A percentile compares a stretch with the other conserved stretches of the same genome.
These are phyloP conservation scores for Lumbricus terrestris DNA, from an alignment of 2,888 invertebrate species.

Conservation along the genomic window DNA sequence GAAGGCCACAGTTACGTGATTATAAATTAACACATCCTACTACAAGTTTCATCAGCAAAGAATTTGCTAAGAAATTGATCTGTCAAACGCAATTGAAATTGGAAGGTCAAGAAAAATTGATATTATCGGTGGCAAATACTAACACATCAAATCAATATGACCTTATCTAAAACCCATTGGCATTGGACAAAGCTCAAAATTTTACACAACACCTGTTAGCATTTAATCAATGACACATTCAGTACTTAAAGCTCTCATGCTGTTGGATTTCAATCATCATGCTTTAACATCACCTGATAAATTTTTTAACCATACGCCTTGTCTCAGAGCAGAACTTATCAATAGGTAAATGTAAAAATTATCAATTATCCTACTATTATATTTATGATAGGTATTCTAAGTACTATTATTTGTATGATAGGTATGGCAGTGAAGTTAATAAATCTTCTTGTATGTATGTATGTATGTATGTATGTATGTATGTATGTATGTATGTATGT, in stretches of 20 bases:
- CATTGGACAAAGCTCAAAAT: not conserved
- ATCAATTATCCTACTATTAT: too few relatives aligned
- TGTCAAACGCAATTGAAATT: too few relatives aligned
- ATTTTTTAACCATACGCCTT: not conserved
- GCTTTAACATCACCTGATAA: not conserved
- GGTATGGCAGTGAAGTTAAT: too few relatives aligned
- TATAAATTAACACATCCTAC: not conserved
- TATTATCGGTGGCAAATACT: not conserved
- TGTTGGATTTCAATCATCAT: not conserved
- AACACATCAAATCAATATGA: not conserved
- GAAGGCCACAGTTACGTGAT: not conserved
- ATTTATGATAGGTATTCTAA: too few relatives aligned
- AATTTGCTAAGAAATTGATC: not conserved
- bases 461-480: too few relatives aligned
- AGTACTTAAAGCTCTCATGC: not conserved
- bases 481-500: too few relatives aligned
- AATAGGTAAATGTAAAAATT: not conserved
- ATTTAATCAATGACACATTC: not conserved
- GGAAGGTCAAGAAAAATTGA: not conserved
- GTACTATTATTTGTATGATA: too few relatives aligned
- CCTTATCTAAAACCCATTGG: not conserved
- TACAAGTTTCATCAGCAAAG: not conserved
- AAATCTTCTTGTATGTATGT: too few relatives aligned
- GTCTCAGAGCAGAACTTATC: not conserved
- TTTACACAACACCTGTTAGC: not conserved